phyloP scores from a whole-genome alignment of 2,888 invertebrate genomes.

The Patella caerulea region DNA sequence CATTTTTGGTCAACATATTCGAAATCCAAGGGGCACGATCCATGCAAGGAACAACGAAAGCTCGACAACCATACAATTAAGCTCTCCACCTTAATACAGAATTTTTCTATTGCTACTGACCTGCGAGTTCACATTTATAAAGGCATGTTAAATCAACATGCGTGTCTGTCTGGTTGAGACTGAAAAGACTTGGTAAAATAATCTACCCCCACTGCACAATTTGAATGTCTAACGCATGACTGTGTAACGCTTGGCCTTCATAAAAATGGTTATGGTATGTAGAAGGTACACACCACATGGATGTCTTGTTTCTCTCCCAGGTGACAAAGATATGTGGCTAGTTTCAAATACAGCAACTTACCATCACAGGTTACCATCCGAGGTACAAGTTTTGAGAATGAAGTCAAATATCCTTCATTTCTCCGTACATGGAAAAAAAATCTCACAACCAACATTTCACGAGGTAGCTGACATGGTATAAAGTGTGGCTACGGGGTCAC shows the following conservation, averaged over 20 bases:
- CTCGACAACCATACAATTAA: no score
- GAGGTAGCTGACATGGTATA: background rate
- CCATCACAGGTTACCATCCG: no score
- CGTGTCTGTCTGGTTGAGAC: constrained; percentile 16
- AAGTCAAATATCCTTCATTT: no score
- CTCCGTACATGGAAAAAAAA: no score
- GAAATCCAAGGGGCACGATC: background rate
- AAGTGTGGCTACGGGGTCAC: constrained; percentile 6
- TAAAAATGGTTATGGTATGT: background rate
- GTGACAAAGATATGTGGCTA: no score
- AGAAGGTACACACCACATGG: background rate
- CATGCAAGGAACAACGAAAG: background rate
- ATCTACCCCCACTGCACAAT: constrained; percentile 13
- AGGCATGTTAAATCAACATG: constrained; percentile 1
- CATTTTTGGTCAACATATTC: background rate
- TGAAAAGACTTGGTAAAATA: constrained; percentile 5
- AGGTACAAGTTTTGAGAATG: no score
- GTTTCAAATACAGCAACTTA: no score
- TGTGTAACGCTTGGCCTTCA: background rate
- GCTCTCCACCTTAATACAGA: no score
- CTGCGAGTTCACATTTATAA: no score
- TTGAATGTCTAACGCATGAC: background rate
- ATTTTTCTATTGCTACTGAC: no score
- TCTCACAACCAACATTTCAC: no score
- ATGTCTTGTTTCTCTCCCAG: background rate